Evolutionary conservation across 2,113 vertebrate species (phyloP), one percentile per base, ranked within the genome.

Genomic region (Lepus timidus): DNA sequence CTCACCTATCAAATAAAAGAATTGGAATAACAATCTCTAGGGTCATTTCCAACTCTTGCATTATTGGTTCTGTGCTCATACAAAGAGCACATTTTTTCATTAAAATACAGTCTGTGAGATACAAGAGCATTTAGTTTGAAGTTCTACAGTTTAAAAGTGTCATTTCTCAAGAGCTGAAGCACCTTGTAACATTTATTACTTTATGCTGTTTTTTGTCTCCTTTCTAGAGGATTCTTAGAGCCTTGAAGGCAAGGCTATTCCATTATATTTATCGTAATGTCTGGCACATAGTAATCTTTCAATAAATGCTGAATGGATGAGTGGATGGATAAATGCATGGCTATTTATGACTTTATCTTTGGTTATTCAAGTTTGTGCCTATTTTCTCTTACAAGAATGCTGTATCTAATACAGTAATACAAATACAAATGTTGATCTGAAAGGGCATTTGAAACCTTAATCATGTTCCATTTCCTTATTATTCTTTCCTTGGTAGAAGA

Each of bases 401-500:
- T 90, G 61, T 44, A 44, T 44, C 44, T 44, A 44, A 44, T 44
- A 7, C 44, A 44, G 44, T 44, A 44, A 44, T 80, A 29, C 44
- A 86, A 85, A 61, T 90, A 25, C 36, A 94, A 67, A 68, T 49
- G 19, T 78, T 68, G 23, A 81, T 81, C 44, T 17, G 19, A 95
- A 91, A 90, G 16, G 23, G 17, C 27, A 71, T 93, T 88, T 70
- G 52, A 85, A 91, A 64, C 10, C 13, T 91, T 85, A 70, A 39
- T 55, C 5, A 25, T 82, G 9, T 85, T 93, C 51, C 6, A 16
- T 85, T 73, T 79, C n/a, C 33, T 80, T 93, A 55, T 25, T 51
- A 19, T 52, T 91, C 17, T 91, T 95, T 88, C 29, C 44, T 71
- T 25, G 71, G 33, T 61, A 12, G 22, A 64, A 49, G 79, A 79